Evolutionary conservation across 2,797 vertebrate genomes (phyloP).

Genomic region (Pelochelys cantorii): DNA sequence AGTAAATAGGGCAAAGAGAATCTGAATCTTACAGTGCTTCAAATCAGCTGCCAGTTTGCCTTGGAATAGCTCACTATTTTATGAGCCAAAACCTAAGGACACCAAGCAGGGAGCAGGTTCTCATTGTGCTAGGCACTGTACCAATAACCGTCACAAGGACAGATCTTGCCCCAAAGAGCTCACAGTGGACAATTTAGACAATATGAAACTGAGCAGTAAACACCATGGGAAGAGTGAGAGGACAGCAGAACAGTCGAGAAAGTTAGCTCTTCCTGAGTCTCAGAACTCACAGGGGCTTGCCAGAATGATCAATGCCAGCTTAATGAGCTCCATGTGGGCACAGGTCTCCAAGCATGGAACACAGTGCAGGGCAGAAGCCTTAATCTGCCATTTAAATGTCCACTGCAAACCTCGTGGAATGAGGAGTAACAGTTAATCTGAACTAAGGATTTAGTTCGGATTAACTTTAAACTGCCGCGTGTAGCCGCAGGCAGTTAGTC

Average conservation of each 20-base stretch:
- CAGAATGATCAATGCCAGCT: rapidly evolving
- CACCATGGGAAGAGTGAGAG: background rate
- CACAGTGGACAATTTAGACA: background rate
- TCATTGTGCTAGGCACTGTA: background rate
- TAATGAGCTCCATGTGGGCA: background rate
- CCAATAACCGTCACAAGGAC: background rate
- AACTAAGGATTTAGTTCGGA: no score
- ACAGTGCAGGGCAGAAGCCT: rapidly evolving
- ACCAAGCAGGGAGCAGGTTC: background rate
- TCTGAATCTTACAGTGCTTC: slow-evolving; percentile 2
- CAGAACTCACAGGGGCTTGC: background rate
- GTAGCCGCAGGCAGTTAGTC: no score
- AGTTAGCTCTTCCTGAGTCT: background rate
- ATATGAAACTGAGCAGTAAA: background rate
- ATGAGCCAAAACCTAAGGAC: background rate
- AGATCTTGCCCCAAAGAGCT: background rate
- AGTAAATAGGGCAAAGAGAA: background rate
- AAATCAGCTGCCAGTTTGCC: background rate
- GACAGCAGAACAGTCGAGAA: background rate
- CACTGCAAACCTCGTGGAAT: no score
- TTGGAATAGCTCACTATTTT: background rate
- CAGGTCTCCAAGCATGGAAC: background rate
- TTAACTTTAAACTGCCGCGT: no score
- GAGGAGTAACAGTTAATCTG: no score
- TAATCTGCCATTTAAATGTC: background rate